phyloP scores from a whole-genome alignment of 1,140 invertebrate species.

The Lithobius niger region DNA sequence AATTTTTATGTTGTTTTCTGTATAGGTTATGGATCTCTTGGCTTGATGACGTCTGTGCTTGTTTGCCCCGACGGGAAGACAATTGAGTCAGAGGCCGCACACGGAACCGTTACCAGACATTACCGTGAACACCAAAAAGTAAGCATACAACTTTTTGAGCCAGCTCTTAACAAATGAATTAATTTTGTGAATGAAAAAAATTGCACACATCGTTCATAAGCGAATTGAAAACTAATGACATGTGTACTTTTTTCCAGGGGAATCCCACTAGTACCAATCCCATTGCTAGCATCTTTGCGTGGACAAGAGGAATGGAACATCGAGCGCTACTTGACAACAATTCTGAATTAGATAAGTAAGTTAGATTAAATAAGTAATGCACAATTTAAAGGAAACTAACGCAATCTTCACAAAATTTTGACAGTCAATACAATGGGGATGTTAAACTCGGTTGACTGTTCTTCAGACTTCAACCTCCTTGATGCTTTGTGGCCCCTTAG shows the following conservation, averaged over 20 bases:
- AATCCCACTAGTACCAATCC: conserved; percentile 77
- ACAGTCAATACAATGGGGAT: neutral
- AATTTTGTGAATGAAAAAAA: no score
- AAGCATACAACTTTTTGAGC: neutral
- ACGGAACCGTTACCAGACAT: conserved; percentile 82
- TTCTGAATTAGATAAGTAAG: conserved; percentile 45
- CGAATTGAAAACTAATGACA: no score
- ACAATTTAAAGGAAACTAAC: no score
- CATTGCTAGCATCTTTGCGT: conserved; percentile 84
- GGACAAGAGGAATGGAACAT: conserved; percentile 71
- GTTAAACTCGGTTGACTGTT: no score
- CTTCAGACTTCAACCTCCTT: no score
- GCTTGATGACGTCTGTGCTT: conserved; percentile 84
- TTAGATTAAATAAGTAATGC: neutral
- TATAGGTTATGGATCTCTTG: conserved; percentile 49
- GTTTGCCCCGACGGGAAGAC: conserved; percentile 84
- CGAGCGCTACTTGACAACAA: conserved; percentile 69
- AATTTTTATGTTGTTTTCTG: conserved; percentile 3
- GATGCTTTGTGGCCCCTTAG: no score
- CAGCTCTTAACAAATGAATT: no score
- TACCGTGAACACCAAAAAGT: conserved; percentile 60
- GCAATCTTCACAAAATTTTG: no score
- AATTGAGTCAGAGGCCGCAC: conserved; percentile 79
- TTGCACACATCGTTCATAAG: no score
- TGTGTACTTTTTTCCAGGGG: conserved; percentile 39